Evolutionary conservation across 53 echinoderm and acorn worm genomes (phyloP), one percentile per base, ranked within the genome.

Genomic region (Temnopleurus reevesii): DNA sequence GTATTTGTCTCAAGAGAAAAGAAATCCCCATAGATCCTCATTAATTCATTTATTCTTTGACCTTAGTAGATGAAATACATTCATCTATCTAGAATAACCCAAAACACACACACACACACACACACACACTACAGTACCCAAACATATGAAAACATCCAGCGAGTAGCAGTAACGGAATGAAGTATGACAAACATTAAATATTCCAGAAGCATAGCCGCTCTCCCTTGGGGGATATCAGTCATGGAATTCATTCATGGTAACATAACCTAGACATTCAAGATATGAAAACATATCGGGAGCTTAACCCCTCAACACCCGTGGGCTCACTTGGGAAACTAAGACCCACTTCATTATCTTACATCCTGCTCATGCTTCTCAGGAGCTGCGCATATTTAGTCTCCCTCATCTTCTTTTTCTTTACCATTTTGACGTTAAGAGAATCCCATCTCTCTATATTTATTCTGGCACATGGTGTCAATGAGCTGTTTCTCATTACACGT

Each of bases 231-330:
- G 35, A 66, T 66, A 87, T 87, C 71, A 87, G 65, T 87, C 88
- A 66, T 45, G 71, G 88, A 87, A 87, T 71, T 87, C 88, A 87
- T 87, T 87, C 88, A 87, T 87, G 65, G 88, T 66, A 87, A 87
- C 88, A 87, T 66, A 87, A 87, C 88, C 88, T 87, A 87, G 88
- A 87, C 88, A 87, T 87, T 87, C 88, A 87, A 87, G 71, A 85
- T 85, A 85, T 85, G 86, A 85, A 85, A 85, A 85, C 86, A 85
- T 85, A 59, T 85, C 44, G 26, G 59, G 49, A 44, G 86, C 59
- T 85, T 85, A 85, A 85, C 86, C 86, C 86, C 46, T 85, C 26
- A 38, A 60, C 59, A 60, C 86, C 86, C 46, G 61, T 60, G 26
- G 86, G 86, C 86, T 85, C 61, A 59, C 49, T 28, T 45, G 38